Percentiles rank a stretch among this genome's conserved stretches.
phyloP scores from a whole-genome alignment of 2,113 vertebrate species.

The Megalops atlanticus region DNA sequence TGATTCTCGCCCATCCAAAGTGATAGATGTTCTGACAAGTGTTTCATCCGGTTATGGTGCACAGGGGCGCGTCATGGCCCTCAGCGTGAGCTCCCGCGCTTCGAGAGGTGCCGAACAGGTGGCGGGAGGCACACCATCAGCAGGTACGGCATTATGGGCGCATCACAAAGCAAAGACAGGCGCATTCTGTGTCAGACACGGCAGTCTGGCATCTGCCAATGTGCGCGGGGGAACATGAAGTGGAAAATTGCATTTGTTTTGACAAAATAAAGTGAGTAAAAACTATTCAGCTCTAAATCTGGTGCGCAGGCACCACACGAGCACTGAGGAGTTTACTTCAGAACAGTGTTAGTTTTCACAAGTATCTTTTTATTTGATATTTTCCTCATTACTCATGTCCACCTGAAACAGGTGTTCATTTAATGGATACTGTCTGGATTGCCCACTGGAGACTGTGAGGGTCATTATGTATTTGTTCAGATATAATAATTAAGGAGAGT shows the following conservation, averaged over 20 bases:
- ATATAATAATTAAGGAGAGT: background rate
- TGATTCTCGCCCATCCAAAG: background rate
- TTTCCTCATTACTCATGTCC: background rate
- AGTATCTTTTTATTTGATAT: too few species aligned
- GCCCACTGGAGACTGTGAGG: background rate
- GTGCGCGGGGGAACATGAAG: background rate
- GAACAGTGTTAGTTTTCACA: background rate
- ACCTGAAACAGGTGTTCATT: background rate
- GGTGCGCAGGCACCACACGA: background rate
- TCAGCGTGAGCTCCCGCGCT: background rate
- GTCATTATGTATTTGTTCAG: background rate
- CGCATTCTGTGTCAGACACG: background rate
- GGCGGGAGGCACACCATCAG: background rate
- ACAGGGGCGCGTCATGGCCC: background rate
- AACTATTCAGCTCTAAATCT: background rate
- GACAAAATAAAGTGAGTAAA: background rate
- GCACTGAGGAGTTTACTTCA: background rate
- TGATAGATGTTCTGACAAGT: constrained; percentile 13
- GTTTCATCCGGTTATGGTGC: background rate
- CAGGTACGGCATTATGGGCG: background rate
- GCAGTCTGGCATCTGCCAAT: background rate
- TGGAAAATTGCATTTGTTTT: constrained; percentile 5
- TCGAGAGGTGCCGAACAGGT: background rate
- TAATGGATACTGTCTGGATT: background rate
- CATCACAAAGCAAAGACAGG: background rate